phyloP scores from a whole-genome alignment of 2,888 invertebrate species.

The Drosophila emarginata region DNA sequence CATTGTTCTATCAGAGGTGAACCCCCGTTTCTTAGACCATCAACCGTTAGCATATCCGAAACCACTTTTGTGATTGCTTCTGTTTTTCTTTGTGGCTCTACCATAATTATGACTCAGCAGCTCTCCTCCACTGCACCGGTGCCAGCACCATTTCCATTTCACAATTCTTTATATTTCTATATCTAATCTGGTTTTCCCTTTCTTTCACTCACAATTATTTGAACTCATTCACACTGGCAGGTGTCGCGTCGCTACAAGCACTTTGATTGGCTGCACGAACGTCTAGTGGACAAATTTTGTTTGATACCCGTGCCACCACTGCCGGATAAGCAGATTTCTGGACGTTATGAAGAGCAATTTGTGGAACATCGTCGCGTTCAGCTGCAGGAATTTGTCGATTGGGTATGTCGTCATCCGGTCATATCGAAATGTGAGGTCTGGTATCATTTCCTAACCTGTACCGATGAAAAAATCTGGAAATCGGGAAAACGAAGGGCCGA shows the following conservation, averaged over 20 bases:
- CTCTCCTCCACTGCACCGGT: neutral
- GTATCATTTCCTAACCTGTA: conserved; percentile 98
- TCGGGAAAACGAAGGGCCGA: conserved; percentile 97
- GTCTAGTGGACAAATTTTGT: conserved; percentile 96
- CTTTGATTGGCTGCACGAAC: conserved; percentile 99
- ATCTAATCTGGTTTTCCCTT: conserved; percentile 60
- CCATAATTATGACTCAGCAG: conserved; percentile 48
- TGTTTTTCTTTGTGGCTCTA: conserved; percentile 5
- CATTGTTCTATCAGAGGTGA: neutral
- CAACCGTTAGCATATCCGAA: neutral
- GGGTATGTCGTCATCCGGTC: conserved; percentile 98
- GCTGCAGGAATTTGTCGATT: conserved; percentile 97
- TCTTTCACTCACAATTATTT: conserved; percentile 15
- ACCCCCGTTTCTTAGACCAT: conserved; percentile 13
- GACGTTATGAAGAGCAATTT: conserved; percentile 98
- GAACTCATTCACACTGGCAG: conserved; percentile 47
- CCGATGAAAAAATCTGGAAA: conserved; percentile 99
- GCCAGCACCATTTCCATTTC: conserved; percentile 51
- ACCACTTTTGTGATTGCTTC: conserved; percentile 27
- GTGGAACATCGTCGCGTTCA: conserved; percentile 97
- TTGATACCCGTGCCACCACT: conserved; percentile 97
- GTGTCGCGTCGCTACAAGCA: conserved; percentile 96
- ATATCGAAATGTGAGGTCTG: conserved; percentile 95
- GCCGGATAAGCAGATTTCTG: conserved; percentile 98
- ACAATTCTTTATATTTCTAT: conserved; percentile 50